phyloP scores from a whole-genome alignment of 2,797 vertebrate species.

The Neostethus bicornis region DNA sequence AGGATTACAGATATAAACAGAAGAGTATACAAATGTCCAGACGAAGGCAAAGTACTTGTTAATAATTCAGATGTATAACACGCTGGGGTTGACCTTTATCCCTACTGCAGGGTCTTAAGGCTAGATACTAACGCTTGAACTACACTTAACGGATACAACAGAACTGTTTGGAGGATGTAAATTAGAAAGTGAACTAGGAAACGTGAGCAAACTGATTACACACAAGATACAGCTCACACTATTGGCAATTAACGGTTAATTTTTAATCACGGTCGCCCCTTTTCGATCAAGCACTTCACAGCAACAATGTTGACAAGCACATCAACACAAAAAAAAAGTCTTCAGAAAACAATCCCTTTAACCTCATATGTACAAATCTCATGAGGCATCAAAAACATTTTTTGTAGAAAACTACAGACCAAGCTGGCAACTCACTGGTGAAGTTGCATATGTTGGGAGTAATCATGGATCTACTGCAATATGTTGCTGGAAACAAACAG shows the following conservation, averaged over 20 bases:
- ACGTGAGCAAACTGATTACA: slow-evolving; percentile 72
- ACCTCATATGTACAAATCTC: slow-evolving; percentile 75
- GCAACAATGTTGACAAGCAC: slow-evolving; percentile 77
- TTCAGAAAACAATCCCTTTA: slow-evolving; percentile 71
- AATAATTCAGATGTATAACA: slow-evolving; percentile 81
- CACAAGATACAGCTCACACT: slow-evolving; percentile 73
- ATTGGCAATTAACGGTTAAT: slow-evolving; percentile 74
- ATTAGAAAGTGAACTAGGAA: slow-evolving; percentile 71
- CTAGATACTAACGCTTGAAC: slow-evolving; percentile 78
- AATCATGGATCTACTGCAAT: slow-evolving; percentile 51
- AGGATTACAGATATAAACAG: slow-evolving; percentile 85
- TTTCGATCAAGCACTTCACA: slow-evolving; percentile 77
- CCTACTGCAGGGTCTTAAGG: slow-evolving; percentile 72
- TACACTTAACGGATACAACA: slow-evolving; percentile 75
- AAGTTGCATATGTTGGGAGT: slow-evolving; percentile 66
- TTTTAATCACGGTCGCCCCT: slow-evolving; percentile 66
- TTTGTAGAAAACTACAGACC: slow-evolving; percentile 53
- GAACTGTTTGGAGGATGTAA: slow-evolving; percentile 70
- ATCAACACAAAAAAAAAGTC: slow-evolving; percentile 70
- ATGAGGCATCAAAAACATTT: slow-evolving; percentile 68
- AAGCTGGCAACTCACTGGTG: slow-evolving; percentile 51
- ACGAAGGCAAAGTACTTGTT: slow-evolving; percentile 84
- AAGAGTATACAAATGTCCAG: slow-evolving; percentile 85
- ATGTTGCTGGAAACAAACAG: slow-evolving; percentile 30
- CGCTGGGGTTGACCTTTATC: slow-evolving; percentile 75